Evolutionary conservation across 2,888 invertebrate genomes (phyloP).

Genomic region (Melinaea marsaeus): DNA sequence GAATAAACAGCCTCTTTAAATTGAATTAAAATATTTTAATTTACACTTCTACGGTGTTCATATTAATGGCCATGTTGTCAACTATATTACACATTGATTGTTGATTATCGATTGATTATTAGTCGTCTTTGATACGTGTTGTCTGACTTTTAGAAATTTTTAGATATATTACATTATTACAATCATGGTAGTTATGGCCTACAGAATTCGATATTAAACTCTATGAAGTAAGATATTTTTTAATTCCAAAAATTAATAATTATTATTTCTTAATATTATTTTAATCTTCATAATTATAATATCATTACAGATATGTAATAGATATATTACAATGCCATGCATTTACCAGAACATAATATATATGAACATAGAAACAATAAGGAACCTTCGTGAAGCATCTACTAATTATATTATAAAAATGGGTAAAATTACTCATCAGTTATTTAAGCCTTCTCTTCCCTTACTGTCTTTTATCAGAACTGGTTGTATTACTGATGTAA

Average conservation of each 20-base stretch:
- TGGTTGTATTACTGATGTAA: slow-evolving; percentile 87
- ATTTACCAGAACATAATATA: slow-evolving; percentile 61
- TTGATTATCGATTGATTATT: too few species aligned
- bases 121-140: background rate
- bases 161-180: background rate
- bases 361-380: slow-evolving; percentile 65
- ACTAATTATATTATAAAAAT: slow-evolving; percentile 79
- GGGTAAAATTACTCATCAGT: slow-evolving; percentile 84
- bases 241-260: too few species aligned
- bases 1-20: too few species aligned
- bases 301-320: slow-evolving; percentile 4
- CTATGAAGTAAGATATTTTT: slow-evolving; percentile 46
- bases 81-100: too few species aligned
- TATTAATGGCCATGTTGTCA: background rate
- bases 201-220: slow-evolving; percentile 54
- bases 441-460: slow-evolving; percentile 88
- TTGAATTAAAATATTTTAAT: too few species aligned
- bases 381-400: slow-evolving; percentile 60
- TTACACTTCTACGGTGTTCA: too few species aligned
- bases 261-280: background rate
- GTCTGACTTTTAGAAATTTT: background rate
- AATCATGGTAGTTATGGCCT: slow-evolving; percentile 67
- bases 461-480: slow-evolving; percentile 92
- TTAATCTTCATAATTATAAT: background rate
- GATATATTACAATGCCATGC: slow-evolving; percentile 61